Conservation (phyloP, 2,797 vertebrate species). For the Syngnathus acus region DNA sequence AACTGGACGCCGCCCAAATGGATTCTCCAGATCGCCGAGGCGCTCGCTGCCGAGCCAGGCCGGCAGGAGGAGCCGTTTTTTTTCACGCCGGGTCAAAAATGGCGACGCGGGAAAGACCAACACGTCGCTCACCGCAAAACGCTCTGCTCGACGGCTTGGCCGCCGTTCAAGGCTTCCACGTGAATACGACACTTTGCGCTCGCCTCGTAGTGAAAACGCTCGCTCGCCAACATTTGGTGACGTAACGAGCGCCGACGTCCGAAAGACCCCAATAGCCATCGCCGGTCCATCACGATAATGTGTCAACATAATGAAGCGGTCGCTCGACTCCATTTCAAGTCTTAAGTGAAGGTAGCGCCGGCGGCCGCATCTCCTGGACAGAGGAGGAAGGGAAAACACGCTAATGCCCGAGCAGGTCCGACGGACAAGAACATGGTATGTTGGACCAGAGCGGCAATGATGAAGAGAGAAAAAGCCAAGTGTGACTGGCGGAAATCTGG, state of each 20-base stretch:
- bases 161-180: constrained; percentile 32
- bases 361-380: too few species aligned
- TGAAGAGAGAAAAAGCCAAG: constrained; percentile 29
- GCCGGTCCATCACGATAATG: too few species aligned
- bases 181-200: constrained; percentile 25
- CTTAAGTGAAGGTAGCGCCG: too few species aligned
- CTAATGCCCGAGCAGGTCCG: neutral
- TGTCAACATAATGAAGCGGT: neutral
- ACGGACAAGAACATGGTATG: constrained; percentile 25
- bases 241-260: neutral
- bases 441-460: constrained; percentile 27
- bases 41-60: constrained; percentile 27
- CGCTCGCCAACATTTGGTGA: constrained; percentile 24
- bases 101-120: constrained; percentile 46
- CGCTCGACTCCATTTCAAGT: neutral
- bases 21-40: constrained; percentile 50
- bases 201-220: constrained; percentile 21
- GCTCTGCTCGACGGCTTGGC: constrained; percentile 57
- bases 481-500: constrained; percentile 46
- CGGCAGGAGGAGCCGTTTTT: constrained; percentile 41
- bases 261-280: too few species aligned
- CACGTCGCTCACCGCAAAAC: constrained; percentile 26
- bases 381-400: neutral
- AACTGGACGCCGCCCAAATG: constrained; percentile 24
- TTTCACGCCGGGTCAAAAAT: constrained; percentile 38